A percentile compares a stretch with the other conserved stretches of the same genome.
phyloP scores from a whole-genome alignment of 2,113 vertebrate genomes.

The Protobothrops mucrosquamatus region DNA sequence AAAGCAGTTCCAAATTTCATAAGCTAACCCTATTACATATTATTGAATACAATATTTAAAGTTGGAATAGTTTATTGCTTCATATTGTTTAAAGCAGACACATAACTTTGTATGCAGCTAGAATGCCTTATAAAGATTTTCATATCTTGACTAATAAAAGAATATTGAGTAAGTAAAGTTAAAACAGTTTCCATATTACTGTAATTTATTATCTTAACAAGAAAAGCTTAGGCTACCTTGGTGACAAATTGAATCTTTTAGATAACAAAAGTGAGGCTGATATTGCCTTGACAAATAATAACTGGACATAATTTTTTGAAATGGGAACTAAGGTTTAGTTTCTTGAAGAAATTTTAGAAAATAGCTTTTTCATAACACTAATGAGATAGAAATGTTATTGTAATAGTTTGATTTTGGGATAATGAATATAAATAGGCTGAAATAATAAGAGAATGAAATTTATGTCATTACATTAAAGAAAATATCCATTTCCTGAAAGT shows the following conservation, averaged over 20 bases:
- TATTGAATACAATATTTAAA: background rate
- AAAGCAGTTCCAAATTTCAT: background rate
- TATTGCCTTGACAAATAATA: constrained; percentile 32
- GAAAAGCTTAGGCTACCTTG: constrained; percentile 31
- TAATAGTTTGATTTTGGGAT: constrained; percentile 20
- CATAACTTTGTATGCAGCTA: background rate
- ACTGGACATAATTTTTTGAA: constrained; percentile 22
- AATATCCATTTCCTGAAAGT: constrained; percentile 32
- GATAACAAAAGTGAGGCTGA: constrained; percentile 29
- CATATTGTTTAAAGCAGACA: constrained; percentile 12
- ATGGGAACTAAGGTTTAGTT: constrained; percentile 21
- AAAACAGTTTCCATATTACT: background rate
- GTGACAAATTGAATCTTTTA: constrained; percentile 51
- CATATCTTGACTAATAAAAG: constrained; percentile 18
- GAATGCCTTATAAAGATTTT: background rate
- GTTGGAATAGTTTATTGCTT: background rate
- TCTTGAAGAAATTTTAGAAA: constrained; percentile 32
- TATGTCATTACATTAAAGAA: constrained; percentile 23
- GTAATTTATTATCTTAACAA: background rate
- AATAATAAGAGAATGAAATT: constrained; percentile 16
- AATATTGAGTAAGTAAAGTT: background rate
- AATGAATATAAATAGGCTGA: constrained; percentile 18
- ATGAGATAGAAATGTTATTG: constrained; percentile 36
- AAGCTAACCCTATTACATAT: background rate
- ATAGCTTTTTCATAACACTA: background rate